Evolutionary conservation across 2,888 invertebrate genomes (phyloP).

Genomic region (Coleophora deauratella): DNA sequence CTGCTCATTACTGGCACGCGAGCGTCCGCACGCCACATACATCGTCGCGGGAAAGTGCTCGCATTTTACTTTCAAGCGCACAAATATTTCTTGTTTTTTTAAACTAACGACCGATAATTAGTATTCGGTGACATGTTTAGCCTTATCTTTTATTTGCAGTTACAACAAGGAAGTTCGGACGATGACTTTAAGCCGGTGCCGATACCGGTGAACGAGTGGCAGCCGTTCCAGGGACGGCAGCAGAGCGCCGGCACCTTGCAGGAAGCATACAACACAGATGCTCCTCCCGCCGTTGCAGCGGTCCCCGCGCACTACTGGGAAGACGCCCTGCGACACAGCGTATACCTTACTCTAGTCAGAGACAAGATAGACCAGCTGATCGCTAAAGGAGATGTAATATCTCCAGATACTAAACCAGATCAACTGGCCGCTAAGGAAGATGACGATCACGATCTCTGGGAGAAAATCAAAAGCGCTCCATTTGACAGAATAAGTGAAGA

Average conservation of each 20-base stretch:
- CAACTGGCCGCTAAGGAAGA: conserved; percentile 37
- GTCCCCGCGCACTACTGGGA: conserved; percentile 76
- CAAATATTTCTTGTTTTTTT: conserved; percentile 32
- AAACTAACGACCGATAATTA: conserved; percentile 20
- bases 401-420: conserved; percentile 35
- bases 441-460: conserved; percentile 64
- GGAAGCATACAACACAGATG: conserved; percentile 33
- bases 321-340: conserved; percentile 78
- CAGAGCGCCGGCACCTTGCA: conserved; percentile 36
- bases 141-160: conserved; percentile 36
- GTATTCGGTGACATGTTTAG: conserved; percentile 14
- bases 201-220: conserved; percentile 56
- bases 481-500: conserved; percentile 50
- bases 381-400: conserved; percentile 41
- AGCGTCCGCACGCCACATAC: conserved; percentile 23
- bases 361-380: conserved; percentile 71
- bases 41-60: conserved; percentile 34
- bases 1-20: conserved; percentile 45
- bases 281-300: conserved; percentile 27
- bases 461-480: conserved; percentile 60
- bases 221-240: conserved; percentile 26
- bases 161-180: conserved; percentile 37
- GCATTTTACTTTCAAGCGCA: conserved; percentile 72
- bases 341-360: conserved; percentile 76
- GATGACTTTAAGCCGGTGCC: conserved; percentile 57